Percentiles rank a stretch among this genome's conserved stretches.
These are phyloP conservation scores for Erebia aethiops DNA, from an alignment of 2,888 invertebrate genomes.

Conservation along the genomic window DNA sequence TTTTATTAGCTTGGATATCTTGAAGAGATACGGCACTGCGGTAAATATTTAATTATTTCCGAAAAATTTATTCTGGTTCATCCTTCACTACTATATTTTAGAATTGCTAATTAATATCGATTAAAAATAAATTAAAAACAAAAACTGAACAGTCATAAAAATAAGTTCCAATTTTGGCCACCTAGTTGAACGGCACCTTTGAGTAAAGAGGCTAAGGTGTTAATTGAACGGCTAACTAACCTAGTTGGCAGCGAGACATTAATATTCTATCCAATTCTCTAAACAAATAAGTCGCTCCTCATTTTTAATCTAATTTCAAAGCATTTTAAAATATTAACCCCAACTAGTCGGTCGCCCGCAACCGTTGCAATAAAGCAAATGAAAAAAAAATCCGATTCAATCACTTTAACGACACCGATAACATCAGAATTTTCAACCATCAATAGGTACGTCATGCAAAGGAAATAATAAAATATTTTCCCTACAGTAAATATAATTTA, in stretches of 20 bases:
- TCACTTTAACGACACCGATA: not conserved
- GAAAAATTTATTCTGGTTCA: not conserved
- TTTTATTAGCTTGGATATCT: slow-evolving; percentile 4
- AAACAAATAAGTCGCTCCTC: not conserved
- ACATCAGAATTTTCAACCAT: not conserved
- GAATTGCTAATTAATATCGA: too few relatives aligned
- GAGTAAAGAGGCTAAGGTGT: too few relatives aligned
- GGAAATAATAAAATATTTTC: too few relatives aligned
- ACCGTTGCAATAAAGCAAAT: slow-evolving; percentile 13
- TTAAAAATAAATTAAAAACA: too few relatives aligned
- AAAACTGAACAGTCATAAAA: too few relatives aligned
- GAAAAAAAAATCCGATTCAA: slow-evolving; percentile 7
- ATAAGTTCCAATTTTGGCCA: too few relatives aligned
- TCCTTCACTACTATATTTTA: not conserved
- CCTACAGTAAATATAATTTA: too few relatives aligned
- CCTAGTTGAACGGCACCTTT: too few relatives aligned
- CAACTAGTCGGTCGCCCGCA: not conserved
- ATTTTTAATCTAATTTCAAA: not conserved
- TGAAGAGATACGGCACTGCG: not conserved
- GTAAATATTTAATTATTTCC: not conserved
- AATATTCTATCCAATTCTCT: not conserved
- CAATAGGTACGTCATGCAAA: not conserved
- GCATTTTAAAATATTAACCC: not conserved
- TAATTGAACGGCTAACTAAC: too few relatives aligned
- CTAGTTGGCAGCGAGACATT: too few relatives aligned